Evolutionary conservation across 2,113 vertebrate genomes (phyloP), one percentile per base, ranked within the genome.

Genomic region (Silurus meridionalis): DNA sequence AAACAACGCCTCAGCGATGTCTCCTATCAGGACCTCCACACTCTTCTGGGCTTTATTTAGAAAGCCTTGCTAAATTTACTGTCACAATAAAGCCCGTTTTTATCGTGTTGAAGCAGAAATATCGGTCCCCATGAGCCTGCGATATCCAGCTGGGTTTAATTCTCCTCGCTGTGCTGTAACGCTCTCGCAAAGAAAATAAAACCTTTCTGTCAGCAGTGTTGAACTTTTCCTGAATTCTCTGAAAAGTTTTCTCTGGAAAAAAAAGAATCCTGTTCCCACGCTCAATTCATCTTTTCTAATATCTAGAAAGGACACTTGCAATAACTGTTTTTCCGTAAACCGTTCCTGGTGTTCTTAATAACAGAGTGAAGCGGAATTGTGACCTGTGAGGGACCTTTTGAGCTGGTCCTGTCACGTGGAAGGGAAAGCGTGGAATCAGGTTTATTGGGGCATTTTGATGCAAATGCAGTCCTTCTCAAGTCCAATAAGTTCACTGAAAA

Each of bases 221-320:
- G 6, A 55, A 8, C 25, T 82, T 71, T 55, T 60, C 15, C 55
- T 61, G 37, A 83, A 55, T 67, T 58, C 61, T n/a, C 80, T 17
- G 64, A 71, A 60, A 83, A 55, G 75, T 57, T 83, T 67, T 66
- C 7, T 52, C 46, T 17, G 58, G 6, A 50, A 4, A 58, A 58
- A 37, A 80, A 83, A 72, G 46, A 61, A 79, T 10, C 46, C 2
- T 14, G 48, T 77, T 75, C 37, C 4, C 17, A 60, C 14, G 17
- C 13, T 77, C 80, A 46, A 25, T 82, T 84, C 58, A 82, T 84
- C 8, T 75, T 66, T 61, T 84, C 57, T 84, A 75, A 83, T 83
- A 72, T 86, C 79, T 58, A 67, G 80, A 75, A 21, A 63, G 61
- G 83, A 83, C 83, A 46, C 58, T 74, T 79, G 79, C 64, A 82